A percentile compares a stretch with the other conserved stretches of the same genome.
phyloP scores from a whole-genome alignment of 2,888 invertebrate species.

The Leucophenga montana region DNA sequence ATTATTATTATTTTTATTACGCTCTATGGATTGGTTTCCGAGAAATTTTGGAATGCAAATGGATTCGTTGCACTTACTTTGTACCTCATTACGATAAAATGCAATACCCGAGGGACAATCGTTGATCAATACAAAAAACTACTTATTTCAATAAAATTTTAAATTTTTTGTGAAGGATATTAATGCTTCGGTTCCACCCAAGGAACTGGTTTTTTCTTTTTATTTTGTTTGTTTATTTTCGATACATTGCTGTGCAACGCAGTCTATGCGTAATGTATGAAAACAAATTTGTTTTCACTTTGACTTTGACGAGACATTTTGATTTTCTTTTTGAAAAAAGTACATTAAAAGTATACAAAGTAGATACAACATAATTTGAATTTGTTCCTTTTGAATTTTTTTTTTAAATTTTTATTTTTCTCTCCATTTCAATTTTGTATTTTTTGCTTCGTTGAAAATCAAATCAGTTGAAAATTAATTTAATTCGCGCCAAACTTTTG shows the following conservation, averaged over 20 bases:
- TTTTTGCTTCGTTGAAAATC: slow-evolving; percentile 50
- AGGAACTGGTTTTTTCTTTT: slow-evolving; percentile 25
- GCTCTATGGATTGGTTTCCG: no score
- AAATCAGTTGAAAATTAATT: slow-evolving; percentile 66
- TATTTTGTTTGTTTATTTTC: slow-evolving; percentile 18
- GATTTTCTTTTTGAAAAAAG: slow-evolving; percentile 19
- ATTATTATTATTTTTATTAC: no score
- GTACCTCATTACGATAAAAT: no score
- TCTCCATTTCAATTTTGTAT: slow-evolving; percentile 38
- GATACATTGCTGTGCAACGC: slow-evolving; percentile 27
- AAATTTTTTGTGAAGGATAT: no score
- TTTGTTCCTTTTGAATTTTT: background rate
- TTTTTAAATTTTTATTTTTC: slow-evolving; percentile 2
- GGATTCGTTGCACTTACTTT: no score
- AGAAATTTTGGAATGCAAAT: no score
- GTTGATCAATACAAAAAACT: no score
- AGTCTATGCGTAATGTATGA: slow-evolving; percentile 11
- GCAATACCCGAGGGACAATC: no score
- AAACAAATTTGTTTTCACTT: slow-evolving; percentile 30
- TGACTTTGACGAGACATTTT: slow-evolving; percentile 33
- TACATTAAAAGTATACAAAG: background rate
- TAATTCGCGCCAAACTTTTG: slow-evolving; percentile 59
- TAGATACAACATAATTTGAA: background rate
- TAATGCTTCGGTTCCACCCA: no score
- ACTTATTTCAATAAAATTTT: no score